These are phyloP conservation scores for Cathartes aura DNA, from an alignment of 2,113 vertebrate genomes.

Conservation along the genomic window DNA sequence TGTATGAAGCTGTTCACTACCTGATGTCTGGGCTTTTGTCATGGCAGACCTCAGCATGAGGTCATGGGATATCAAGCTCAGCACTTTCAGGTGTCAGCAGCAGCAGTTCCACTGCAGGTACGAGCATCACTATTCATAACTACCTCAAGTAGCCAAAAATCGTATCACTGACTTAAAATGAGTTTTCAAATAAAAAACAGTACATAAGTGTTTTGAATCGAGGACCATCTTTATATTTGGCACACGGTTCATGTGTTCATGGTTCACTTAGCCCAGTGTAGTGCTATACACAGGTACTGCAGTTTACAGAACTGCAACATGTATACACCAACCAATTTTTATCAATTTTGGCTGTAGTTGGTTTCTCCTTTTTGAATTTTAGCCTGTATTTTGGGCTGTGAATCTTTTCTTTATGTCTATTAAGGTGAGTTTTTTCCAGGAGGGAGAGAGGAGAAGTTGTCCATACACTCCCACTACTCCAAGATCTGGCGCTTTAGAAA, in stretches of 20 bases:
- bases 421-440: not conserved
- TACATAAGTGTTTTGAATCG: not conserved
- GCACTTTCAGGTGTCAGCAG: not conserved
- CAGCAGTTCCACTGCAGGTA: not conserved
- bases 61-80: not conserved
- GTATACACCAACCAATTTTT: not conserved
- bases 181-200: not conserved
- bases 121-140: not conserved
- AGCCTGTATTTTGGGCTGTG: not conserved
- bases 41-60: not conserved
- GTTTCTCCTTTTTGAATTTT: not conserved
- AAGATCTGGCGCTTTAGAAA: not conserved
- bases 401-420: not conserved
- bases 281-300: not conserved
- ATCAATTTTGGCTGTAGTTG: not conserved
- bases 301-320: not conserved
- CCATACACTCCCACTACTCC: not conserved
- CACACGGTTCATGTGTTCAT: not conserved
- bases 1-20: not conserved
- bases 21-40: not conserved
- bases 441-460: not conserved
- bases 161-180: not conserved
- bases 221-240: not conserved
- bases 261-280: not conserved
- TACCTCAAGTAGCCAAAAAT: not conserved